Conservation (phyloP, 2,797 vertebrate genomes). For the Coilia nasus region DNA sequence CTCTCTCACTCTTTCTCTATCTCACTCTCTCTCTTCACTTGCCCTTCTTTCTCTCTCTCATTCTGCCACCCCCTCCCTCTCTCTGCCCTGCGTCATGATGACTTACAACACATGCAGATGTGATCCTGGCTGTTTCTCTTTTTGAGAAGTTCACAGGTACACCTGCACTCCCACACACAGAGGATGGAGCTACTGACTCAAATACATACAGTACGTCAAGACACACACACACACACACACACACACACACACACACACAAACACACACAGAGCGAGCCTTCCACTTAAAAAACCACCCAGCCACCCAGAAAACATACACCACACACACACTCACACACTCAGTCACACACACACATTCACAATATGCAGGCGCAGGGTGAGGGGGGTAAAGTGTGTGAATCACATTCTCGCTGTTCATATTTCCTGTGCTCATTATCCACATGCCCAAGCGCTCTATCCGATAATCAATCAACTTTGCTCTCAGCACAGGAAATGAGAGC, state of each 20-base stretch:
- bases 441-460: slow-evolving; percentile 25
- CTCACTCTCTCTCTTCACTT: no score
- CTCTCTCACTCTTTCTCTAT: no score
- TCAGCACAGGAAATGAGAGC: slow-evolving; percentile 25
- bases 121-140: neutral
- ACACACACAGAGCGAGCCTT: no score
- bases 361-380: neutral
- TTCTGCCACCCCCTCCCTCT: neutral
- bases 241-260: neutral
- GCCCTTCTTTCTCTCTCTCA: slow-evolving; percentile 17
- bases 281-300: no score
- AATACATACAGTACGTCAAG: neutral
- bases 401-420: neutral
- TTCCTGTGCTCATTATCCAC: slow-evolving; percentile 28
- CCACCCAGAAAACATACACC: no score
- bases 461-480: slow-evolving; percentile 31
- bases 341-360: slow-evolving; percentile 2
- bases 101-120: neutral
- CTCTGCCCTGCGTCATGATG: neutral
- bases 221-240: neutral
- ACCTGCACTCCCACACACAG: neutral
- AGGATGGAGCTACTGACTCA: neutral
- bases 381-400: neutral
- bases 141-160: neutral
- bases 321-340: neutral